Conservation (phyloP, 2,888 invertebrate genomes). For the Incurvaria masculella region DNA sequence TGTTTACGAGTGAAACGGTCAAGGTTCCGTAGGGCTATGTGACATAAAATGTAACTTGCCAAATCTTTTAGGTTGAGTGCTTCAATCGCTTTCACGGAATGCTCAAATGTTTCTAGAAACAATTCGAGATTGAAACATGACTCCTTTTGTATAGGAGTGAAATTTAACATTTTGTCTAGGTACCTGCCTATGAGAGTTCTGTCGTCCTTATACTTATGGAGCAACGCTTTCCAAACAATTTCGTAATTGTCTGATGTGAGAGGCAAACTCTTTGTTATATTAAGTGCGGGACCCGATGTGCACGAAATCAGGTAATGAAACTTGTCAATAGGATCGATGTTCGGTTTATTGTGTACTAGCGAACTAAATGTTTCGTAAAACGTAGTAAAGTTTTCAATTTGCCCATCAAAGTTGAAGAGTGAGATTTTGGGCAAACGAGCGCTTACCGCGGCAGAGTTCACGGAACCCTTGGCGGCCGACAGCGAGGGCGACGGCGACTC, state of each 20-base stretch:
- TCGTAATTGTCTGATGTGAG: conserved; percentile 6
- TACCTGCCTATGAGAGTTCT: conserved; percentile 9
- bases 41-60: conserved; percentile 8
- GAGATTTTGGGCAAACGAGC: neutral
- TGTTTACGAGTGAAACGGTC: neutral
- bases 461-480: too few species aligned
- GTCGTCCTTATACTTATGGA: conserved; percentile 14
- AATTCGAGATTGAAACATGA: neutral
- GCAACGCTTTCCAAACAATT: conserved; percentile 12
- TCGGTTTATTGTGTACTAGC: conserved; percentile 10
- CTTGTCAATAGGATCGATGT: conserved; percentile 8
- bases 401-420: neutral
- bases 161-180: conserved; percentile 7
- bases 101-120: conserved; percentile 11
- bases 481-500: too few species aligned
- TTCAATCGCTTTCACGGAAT: conserved; percentile 10
- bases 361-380: conserved; percentile 13
- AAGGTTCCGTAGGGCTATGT: conserved; percentile 5
- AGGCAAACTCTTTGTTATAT: neutral
- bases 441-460: too few species aligned
- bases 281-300: neutral
- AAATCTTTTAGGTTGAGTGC: conserved; percentile 8
- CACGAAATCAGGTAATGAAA: conserved; percentile 9
- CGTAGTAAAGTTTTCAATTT: conserved; percentile 7
- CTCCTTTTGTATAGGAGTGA: neutral